Conservation (phyloP, 2,113 vertebrate genomes). For the Condylura cristata region DNA sequence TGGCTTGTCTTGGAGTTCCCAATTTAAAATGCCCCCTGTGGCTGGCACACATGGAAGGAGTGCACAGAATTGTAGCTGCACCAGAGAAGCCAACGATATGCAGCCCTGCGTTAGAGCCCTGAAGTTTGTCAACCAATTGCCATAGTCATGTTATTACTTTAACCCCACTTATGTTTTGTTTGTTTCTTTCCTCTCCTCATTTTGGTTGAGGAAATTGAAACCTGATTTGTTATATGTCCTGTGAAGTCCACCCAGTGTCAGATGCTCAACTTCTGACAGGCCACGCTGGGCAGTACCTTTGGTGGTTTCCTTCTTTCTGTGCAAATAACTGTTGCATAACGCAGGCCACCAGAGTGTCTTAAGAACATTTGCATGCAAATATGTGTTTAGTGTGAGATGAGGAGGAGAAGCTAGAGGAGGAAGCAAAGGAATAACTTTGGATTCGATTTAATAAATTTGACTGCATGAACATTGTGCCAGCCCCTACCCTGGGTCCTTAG, state of each 20-base stretch:
- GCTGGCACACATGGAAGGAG: not conserved
- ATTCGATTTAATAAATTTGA: not conserved
- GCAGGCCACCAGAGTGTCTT: not conserved
- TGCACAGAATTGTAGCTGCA: not conserved
- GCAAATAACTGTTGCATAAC: not conserved
- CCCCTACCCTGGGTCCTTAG: not conserved
- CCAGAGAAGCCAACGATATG: not conserved
- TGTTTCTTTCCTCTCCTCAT: not conserved
- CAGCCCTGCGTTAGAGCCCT: not conserved
- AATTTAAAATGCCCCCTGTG: not conserved
- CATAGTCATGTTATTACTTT: not conserved
- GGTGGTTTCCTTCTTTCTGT: not conserved
- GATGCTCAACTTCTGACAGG: not conserved
- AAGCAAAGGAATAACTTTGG: not conserved
- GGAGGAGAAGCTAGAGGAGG: too few species aligned
- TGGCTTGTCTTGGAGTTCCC: not conserved
- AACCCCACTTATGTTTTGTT: not conserved
- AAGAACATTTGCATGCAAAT: not conserved
- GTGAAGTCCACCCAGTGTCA: not conserved
- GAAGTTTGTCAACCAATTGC: not conserved
- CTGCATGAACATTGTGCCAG: not conserved
- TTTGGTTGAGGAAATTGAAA: not conserved
- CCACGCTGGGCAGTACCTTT: not conserved
- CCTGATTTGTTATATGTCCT: not conserved
- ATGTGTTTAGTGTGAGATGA: not conserved